These are phyloP conservation scores for Piezodorus guildinii DNA, from an alignment of 1,140 invertebrate species.

Conservation along the genomic window DNA sequence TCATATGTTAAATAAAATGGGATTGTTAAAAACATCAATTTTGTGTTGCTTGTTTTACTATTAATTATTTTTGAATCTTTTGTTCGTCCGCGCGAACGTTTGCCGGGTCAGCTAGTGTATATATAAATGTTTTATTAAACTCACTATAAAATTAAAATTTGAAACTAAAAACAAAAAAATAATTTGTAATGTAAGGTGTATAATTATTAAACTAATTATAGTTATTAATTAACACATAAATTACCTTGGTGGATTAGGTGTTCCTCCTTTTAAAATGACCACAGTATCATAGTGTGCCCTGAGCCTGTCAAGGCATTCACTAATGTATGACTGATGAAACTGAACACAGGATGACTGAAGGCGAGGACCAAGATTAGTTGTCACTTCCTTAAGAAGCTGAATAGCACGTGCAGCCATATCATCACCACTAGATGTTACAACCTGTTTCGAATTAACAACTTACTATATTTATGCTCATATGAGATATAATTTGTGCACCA, in stretches of 20 bases:
- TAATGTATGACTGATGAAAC: conserved; percentile 85
- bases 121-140: too few relatives aligned
- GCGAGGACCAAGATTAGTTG: conserved; percentile 80
- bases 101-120: too few relatives aligned
- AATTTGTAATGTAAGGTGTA: not conserved
- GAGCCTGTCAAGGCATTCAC: conserved; percentile 76
- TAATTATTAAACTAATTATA: too few relatives aligned
- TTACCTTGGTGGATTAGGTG: conserved; percentile 15
- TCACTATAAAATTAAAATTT: too few relatives aligned
- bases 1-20: too few relatives aligned
- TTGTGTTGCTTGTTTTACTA: too few relatives aligned
- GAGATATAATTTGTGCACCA: too few relatives aligned
- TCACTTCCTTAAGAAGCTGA: conserved; percentile 83
- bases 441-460: conserved; percentile 38
- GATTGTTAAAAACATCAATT: too few relatives aligned
- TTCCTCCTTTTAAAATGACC: conserved; percentile 37
- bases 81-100: too few relatives aligned
- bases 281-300: conserved; percentile 70
- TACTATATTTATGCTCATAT: not conserved
- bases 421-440: conserved; percentile 76
- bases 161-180: too few relatives aligned
- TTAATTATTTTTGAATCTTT: too few relatives aligned
- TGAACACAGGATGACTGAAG: conserved; percentile 60
- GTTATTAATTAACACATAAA: not conserved
- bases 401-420: conserved; percentile 87